Conservation (phyloP, 2,113 vertebrate species). For the Megaceryle torquata region DNA sequence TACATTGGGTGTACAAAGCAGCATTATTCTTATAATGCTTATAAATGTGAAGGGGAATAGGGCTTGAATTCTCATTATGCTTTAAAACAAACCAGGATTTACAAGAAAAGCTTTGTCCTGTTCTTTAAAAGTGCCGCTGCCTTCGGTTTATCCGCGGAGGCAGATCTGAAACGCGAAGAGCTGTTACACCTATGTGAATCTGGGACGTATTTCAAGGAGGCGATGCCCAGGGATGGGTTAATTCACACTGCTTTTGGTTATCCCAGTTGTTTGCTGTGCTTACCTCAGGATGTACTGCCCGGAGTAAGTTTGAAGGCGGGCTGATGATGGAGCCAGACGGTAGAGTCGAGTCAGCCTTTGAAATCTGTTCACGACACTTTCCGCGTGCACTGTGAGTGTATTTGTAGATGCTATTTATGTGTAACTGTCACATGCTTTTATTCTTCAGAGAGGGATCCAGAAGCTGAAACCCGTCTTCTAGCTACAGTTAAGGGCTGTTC, state of each 20-base stretch:
- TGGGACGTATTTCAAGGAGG: background rate
- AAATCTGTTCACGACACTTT: background rate
- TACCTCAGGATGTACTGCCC: background rate
- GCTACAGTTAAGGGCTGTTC: background rate
- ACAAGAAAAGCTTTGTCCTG: background rate
- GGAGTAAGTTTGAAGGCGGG: background rate
- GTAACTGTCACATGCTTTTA: background rate
- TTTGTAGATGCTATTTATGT: background rate
- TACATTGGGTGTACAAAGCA: background rate
- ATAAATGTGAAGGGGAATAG: slow-evolving; percentile 26
- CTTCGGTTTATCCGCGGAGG: background rate
- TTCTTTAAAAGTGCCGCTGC: background rate
- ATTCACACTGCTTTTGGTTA: background rate
- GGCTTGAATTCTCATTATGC: slow-evolving; percentile 19
- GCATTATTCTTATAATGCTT: background rate
- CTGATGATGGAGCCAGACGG: background rate
- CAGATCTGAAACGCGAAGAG: background rate
- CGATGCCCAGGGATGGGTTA: background rate
- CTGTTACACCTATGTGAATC: background rate
- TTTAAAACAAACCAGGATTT: background rate
- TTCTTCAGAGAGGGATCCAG: slow-evolving; percentile 22
- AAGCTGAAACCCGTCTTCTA: background rate
- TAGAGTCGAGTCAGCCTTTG: background rate
- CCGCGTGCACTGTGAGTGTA: fast-evolving
- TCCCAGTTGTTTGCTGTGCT: background rate